Conservation (phyloP, 2,888 invertebrate genomes). For the Girardia tigrina region DNA sequence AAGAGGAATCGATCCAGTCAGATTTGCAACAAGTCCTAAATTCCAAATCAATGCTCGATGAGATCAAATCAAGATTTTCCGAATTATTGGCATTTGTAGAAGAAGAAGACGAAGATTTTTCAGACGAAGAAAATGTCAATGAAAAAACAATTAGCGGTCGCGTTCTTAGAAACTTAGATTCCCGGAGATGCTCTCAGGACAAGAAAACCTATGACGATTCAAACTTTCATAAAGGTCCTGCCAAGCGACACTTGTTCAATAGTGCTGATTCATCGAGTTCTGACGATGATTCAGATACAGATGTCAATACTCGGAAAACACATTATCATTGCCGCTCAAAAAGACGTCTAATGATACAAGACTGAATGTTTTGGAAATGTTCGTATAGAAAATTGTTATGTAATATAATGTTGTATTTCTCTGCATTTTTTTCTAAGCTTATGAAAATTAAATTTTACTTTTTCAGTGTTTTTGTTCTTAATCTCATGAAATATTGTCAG, state of each 20-base stretch:
- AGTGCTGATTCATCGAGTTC: neutral
- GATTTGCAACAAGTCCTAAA: neutral
- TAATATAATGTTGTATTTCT: slow-evolving; percentile 23
- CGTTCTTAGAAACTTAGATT: neutral
- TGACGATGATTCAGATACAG: slow-evolving; percentile 3
- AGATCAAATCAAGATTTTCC: neutral
- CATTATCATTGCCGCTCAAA: slow-evolving; percentile 12
- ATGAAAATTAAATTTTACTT: no score
- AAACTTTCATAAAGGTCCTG: neutral
- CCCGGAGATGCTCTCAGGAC: neutral
- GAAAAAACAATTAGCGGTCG: neutral
- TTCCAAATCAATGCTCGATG: slow-evolving; percentile 19
- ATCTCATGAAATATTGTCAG: no score
- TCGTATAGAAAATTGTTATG: slow-evolving; percentile 20
- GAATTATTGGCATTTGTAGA: slow-evolving; percentile 4
- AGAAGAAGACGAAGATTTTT: slow-evolving; percentile 7
- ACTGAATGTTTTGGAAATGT: neutral
- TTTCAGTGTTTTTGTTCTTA: no score
- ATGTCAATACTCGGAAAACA: slow-evolving; percentile 18
- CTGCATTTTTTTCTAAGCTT: no score
- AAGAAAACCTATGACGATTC: neutral
- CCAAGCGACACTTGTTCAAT: neutral
- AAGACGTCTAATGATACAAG: slow-evolving; percentile 19
- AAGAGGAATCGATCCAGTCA: slow-evolving; percentile 16
- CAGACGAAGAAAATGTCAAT: slow-evolving; percentile 1